Base-by-base conservation (phyloP, 2,113 vertebrate genomes). In the Sylvilagus bachmani region DNA sequence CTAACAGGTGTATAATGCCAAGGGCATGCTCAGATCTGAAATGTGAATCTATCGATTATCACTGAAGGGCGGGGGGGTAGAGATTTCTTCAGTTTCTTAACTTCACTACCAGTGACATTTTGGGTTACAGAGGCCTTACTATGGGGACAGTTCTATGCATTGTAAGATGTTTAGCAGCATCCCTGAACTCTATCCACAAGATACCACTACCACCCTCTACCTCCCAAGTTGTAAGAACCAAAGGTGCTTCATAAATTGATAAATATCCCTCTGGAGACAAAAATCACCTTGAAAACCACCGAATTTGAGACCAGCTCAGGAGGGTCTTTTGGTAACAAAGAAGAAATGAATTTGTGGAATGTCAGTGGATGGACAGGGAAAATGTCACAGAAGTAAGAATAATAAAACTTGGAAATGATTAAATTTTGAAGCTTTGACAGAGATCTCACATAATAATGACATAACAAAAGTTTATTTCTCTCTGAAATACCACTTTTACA, bases 401-500 rank as follows among this genome's bases (percentile, higher is more conserved):
- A 21, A 75, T 11, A 80, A 66, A 88, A 64, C 24, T 49, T 78
- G 44, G 38, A 53, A 89, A 81, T 85, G 49, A 67, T 38, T 86
- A 0, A 66, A 13, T 84, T 53, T 24, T 9, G 33, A 69, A 89
- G 44, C 10, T 10, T 3, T 74, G 53, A 22, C 67, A 84, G 49
- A 89, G 1, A 66, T 66, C 61, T 31, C 53, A 69, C 51, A 61
- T 67, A 61, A 21, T 25, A 86, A 24, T 66, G 21, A 80, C 44
- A 31, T 78, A 71, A 38, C 7, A 25, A 74, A 51, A 58, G 44
- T 84, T 70, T 88, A 17, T 66, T 90, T 74, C 25, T 82, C 53
- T 78, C 70, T 81, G 38, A 81, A 92, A 86, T 44, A 55, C 11
- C 61, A 31, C 31, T 81, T 66, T 69, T 70, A 3, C 67, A 95